A percentile compares a stretch with the other conserved stretches of the same genome.
phyloP scores from a whole-genome alignment of 2,797 vertebrate species.

The Pipistrellus nathusii region DNA sequence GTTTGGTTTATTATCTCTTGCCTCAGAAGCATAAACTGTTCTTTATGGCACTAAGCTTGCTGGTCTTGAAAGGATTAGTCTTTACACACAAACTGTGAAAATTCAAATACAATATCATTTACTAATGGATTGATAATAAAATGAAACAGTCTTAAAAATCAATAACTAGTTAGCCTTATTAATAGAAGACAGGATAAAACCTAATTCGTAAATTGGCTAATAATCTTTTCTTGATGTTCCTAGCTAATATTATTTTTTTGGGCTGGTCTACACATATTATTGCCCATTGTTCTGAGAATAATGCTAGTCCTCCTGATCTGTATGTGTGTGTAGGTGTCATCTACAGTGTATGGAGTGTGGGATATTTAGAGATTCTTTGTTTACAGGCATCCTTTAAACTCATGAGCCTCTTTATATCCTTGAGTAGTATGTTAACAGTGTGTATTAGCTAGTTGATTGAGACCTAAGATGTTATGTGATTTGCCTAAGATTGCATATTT shows the following conservation, averaged over 20 bases:
- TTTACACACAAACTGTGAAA: constrained; percentile 47
- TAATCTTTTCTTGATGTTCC: constrained; percentile 29
- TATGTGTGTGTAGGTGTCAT: not conserved
- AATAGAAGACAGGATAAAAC: constrained; percentile 11
- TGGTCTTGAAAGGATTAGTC: not conserved
- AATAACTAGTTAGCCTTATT: constrained; percentile 2
- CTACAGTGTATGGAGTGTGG: not conserved
- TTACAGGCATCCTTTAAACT: not conserved
- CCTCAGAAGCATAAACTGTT: constrained; percentile 36
- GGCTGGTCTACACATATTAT: not conserved
- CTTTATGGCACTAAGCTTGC: not conserved
- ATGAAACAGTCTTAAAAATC: constrained; percentile 23
- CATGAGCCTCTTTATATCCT: constrained; percentile 8
- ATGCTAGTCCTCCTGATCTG: not conserved
- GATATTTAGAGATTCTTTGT: not conserved
- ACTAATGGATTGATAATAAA: constrained; percentile 31
- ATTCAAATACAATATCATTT: constrained; percentile 21
- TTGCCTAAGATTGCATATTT: constrained; percentile 1
- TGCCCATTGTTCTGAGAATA: constrained; percentile 17
- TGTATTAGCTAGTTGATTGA: not conserved
- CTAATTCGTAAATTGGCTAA: constrained; percentile 20
- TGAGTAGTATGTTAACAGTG: not conserved
- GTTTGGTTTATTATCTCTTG: not conserved
- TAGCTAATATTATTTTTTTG: not conserved
- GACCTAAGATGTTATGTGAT: not conserved